Conservation (phyloP, 1,140 invertebrate species). For the Himalopsyche phryganea region DNA sequence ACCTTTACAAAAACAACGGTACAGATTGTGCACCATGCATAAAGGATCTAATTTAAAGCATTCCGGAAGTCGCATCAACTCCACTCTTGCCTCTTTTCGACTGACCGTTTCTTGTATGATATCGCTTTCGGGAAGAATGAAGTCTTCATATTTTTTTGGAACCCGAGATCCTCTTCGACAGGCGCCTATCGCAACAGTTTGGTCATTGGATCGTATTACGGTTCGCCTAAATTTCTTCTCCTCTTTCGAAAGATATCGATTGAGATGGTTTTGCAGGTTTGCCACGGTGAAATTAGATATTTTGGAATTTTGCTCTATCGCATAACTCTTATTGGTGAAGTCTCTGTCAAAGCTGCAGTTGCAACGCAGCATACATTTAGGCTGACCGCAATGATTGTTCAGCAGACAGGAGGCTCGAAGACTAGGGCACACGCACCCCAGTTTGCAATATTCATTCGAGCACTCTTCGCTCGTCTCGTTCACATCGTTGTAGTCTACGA, state of each 20-base stretch:
- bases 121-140: slow-evolving; percentile 22
- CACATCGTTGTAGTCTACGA: slow-evolving; percentile 39
- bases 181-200: slow-evolving; percentile 42
- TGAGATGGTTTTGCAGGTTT: slow-evolving; percentile 42
- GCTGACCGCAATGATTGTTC: slow-evolving; percentile 43
- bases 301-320: slow-evolving; percentile 22
- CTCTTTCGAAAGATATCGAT: slow-evolving; percentile 41
- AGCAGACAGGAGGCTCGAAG: slow-evolving; percentile 35
- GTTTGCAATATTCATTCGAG: slow-evolving; percentile 40
- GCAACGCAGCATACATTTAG: slow-evolving; percentile 49
- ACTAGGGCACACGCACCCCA: slow-evolving; percentile 51
- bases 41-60: slow-evolving; percentile 37
- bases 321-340: slow-evolving; percentile 14
- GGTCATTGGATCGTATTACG: slow-evolving; percentile 42
- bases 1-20: slow-evolving; percentile 40
- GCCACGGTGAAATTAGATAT: slow-evolving; percentile 38
- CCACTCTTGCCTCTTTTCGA: slow-evolving; percentile 14
- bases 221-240: slow-evolving; percentile 48
- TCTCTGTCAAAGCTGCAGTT: slow-evolving; percentile 37
- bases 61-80: slow-evolving; percentile 29
- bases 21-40: slow-evolving; percentile 40
- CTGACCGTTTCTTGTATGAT: slow-evolving; percentile 24
- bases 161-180: slow-evolving; percentile 38
- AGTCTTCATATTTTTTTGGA: slow-evolving; percentile 43
- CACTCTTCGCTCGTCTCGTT: slow-evolving; percentile 36